These are phyloP conservation scores for Gryon sp. DNA, from an alignment of 1,140 invertebrate genomes.

Conservation along the genomic window DNA sequence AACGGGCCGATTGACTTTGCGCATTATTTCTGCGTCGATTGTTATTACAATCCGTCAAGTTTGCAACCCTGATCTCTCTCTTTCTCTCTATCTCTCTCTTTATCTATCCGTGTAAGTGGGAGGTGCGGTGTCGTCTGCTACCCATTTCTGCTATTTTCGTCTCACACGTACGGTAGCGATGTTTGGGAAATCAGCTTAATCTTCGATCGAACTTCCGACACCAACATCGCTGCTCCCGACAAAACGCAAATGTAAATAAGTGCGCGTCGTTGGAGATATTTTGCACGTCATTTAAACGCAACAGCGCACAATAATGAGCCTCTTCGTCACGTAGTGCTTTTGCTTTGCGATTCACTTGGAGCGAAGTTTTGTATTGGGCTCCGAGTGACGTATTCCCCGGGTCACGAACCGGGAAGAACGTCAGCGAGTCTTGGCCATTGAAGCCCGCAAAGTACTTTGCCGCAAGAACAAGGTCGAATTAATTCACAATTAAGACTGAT, in stretches of 20 bases:
- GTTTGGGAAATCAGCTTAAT: slow-evolving; percentile 20
- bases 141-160: slow-evolving; percentile 44
- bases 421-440: neutral
- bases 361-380: neutral
- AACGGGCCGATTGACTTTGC: too few species aligned
- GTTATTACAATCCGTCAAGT: too few species aligned
- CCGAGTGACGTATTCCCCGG: slow-evolving; percentile 20
- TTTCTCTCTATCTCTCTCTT: too few species aligned
- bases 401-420: slow-evolving; percentile 18
- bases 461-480: too few species aligned
- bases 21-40: too few species aligned
- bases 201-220: slow-evolving; percentile 10
- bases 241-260: slow-evolving; percentile 40
- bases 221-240: neutral
- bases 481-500: too few species aligned
- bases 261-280: slow-evolving; percentile 4
- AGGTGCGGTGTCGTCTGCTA: slow-evolving; percentile 32
- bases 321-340: slow-evolving; percentile 19
- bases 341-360: too few species aligned
- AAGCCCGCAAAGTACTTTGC: neutral
- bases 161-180: neutral
- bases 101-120: too few species aligned
- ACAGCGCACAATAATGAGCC: neutral
- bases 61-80: too few species aligned
- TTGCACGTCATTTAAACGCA: neutral